Base-by-base conservation (phyloP, 2,113 vertebrate species). In the Lophotis ruficrista region DNA sequence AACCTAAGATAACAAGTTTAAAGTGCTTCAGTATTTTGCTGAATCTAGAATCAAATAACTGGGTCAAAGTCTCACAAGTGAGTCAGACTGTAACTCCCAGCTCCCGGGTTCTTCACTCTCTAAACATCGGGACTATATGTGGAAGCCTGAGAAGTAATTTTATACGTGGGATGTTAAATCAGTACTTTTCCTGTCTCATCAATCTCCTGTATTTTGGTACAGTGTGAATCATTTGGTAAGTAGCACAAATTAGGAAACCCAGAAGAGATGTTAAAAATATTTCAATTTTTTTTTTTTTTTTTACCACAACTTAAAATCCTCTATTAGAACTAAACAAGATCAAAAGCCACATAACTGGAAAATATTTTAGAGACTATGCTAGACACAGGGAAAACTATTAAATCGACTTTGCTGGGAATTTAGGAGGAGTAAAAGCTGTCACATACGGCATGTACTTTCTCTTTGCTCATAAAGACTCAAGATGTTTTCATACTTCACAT, bases 51-150 rank as follows among this genome's bases (percentile, higher is more conserved):
- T 93, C 94, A 91, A 95, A 89, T 89, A 96, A 96, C 80, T 95
- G 91, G 96, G 96, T 93, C 95, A 96, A 96, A 96, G 96, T 97
- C 96, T 95, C 94, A 95, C 89, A 82, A 96, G 83, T 92, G 92
- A 95, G 89, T 96, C 95, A 96, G 96, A 58, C 91, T 87, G 80
- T 62, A 87, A 89, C 94, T 96, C 90, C 94, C 85, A 90, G 0
- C 87, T 91, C 94, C 87, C 3, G 0, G 37, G 68, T 94, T 89
- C 94, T 72, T 90, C 91, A 45, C 93, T 96, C 91, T 75, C 92
- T 77, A 96, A 96, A 92, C 95, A 94, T 89, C 25, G n/a, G 86
- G 87, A 89, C 92, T 96, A 96, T 96, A 94, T 93, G 90, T 91
- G 89, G 94, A 95, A 96, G 86, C 94, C 70, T 66, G 81, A 96